Evolutionary conservation across 2,797 vertebrate species (phyloP), one percentile per base, ranked within the genome.

Genomic region (Microchirus variegatus): DNA sequence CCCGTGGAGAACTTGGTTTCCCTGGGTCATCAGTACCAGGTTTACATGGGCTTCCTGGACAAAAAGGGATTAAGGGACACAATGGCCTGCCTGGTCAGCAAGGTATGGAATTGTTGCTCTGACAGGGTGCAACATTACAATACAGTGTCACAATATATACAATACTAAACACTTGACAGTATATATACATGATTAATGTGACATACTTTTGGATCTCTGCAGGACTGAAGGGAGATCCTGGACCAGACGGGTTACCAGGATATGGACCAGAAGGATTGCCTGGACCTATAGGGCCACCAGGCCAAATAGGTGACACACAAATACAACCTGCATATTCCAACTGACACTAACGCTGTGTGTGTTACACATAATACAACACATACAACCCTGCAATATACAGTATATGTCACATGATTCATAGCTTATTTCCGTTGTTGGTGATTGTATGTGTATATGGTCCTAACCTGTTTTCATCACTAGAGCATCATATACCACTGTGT

Each of bases 171-270:
- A 22, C 22, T 22, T 2, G 3, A 3, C 3, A 3, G 22, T 22
- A 22, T 22, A 22, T 22, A 3, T 22, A 22, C 5, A 22, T 22
- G 2, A 6, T 31, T 31, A 31, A 8, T 31, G 31, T 31, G 31
- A 14, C 13, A 14, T 42, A 42, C 3, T 16, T 11, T 75, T 54
- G 12, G 15, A 35, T 47, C 50, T 59, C 18, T 44, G 18, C 50
- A 92, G 90, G 90, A 64, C 31, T 11, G 1, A 77, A 40, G 72
- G 91, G 91, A 79, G 78, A 89, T 14, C 73, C 59, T 67, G 91
- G 91, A 57, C 78, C 56, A 60, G 74, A 88, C 19, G 90, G 89
- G 1, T 11, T 26, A 37, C 50, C 80, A 38, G 63, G 53, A 55
- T 56, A 56, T 47, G 86, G 86, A 49, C 54, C n/a, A 56, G 22